Percentiles rank a stretch among this genome's conserved stretches.
Conservation (phyloP, 2,797 vertebrate species). For the Falco rusticolus region DNA sequence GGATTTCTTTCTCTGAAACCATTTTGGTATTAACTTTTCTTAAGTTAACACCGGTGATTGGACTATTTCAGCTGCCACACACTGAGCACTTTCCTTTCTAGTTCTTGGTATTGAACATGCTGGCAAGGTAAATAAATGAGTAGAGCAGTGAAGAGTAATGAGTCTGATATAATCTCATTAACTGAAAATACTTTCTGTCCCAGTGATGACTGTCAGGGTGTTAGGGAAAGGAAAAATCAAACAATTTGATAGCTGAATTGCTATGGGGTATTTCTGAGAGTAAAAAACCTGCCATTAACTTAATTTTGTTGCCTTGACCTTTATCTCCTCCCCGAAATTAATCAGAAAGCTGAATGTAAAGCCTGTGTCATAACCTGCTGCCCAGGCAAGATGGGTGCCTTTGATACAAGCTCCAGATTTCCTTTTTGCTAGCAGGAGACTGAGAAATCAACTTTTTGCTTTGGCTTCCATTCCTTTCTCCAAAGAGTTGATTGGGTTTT, state of each 20-base stretch:
- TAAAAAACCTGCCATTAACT: neutral
- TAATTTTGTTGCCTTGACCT: neutral
- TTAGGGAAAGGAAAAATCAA: neutral
- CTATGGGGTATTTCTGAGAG: neutral
- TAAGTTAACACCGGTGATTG: accelerated
- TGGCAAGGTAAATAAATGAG: neutral
- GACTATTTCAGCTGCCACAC: neutral
- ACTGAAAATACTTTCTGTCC: neutral
- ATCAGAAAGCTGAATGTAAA: neutral
- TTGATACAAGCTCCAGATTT: neutral
- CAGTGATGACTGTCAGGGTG: neutral
- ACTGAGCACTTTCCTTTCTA: accelerated
- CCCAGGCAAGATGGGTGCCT: constrained; percentile 18
- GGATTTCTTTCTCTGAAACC: neutral
- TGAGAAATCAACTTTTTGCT: neutral
- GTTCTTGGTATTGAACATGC: accelerated
- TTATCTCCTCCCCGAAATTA: neutral
- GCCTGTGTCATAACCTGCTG: neutral
- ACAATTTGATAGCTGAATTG: neutral
- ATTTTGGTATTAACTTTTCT: neutral
- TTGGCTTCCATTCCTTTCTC: neutral
- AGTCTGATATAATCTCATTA: neutral
- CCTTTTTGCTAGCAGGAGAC: neutral
- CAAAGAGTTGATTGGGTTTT: neutral
- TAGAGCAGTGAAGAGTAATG: neutral